Evolutionary conservation across 2,888 invertebrate species (phyloP).

Genomic region (Branchipolynoe longqiensis): DNA sequence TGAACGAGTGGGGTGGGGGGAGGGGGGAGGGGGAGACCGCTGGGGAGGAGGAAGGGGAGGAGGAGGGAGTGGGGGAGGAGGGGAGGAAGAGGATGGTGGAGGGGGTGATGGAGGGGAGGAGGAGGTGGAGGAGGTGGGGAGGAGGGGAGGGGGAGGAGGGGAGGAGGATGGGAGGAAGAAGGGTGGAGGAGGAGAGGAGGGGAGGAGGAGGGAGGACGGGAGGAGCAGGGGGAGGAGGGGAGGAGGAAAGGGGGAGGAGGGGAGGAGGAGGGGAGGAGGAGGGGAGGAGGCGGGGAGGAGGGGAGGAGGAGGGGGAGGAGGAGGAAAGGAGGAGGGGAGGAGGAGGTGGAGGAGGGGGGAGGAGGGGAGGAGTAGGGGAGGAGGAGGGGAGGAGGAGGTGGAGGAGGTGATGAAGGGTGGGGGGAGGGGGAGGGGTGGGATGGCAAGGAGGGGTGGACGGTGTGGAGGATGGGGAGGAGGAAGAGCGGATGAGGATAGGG

Average conservation of each 20-base stretch:
- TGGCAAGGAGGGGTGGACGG: neutral
- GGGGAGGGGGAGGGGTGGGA: neutral
- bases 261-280: neutral
- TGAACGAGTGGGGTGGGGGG: neutral
- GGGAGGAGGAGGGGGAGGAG: neutral
- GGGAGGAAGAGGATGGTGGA: neutral
- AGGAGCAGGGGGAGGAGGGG: neutral
- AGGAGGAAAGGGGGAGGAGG: neutral
- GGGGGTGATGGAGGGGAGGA: neutral
- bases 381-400: neutral
- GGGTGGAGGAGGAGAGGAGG: neutral
- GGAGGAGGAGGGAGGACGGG: neutral
- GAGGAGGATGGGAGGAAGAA: neutral
- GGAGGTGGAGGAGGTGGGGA: neutral
- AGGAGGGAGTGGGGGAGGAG: neutral
- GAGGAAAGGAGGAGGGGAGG: neutral
- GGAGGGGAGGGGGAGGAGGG: neutral
- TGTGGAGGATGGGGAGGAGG: neutral
- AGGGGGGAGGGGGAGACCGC: neutral
- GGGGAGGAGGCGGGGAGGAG: neutral
- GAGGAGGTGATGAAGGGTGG: neutral
- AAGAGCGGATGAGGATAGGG: neutral
- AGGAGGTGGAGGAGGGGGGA: neutral
- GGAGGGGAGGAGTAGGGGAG: neutral
- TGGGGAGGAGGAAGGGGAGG: neutral